Evolutionary conservation across 2,888 invertebrate genomes (phyloP).

Genomic region (Odontothrips loti): DNA sequence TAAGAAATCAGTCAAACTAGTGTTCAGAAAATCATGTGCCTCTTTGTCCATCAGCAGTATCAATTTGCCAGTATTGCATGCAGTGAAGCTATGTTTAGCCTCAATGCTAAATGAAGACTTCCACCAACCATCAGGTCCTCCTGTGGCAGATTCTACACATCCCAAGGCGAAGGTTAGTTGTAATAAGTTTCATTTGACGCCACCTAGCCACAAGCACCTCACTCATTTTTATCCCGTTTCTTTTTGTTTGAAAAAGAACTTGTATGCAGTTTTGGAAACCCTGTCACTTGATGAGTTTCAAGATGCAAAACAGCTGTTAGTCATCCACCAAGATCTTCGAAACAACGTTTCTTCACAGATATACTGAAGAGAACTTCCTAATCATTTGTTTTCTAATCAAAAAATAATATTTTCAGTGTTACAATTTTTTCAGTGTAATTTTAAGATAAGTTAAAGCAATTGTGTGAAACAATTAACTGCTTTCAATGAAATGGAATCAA

Average conservation of each 20-base stretch:
- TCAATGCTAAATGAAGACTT: background rate
- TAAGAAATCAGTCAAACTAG: background rate
- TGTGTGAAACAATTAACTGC: too few species aligned
- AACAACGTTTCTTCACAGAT: background rate
- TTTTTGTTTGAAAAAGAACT: background rate
- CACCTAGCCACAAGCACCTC: background rate
- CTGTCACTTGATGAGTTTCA: background rate
- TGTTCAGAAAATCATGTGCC: background rate
- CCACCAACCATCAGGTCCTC: background rate
- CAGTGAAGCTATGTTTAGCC: background rate
- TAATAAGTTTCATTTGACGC: too few species aligned
- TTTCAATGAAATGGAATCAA: too few species aligned
- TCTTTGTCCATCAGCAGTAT: background rate
- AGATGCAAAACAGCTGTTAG: background rate
- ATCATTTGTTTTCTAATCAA: background rate
- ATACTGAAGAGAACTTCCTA: background rate
- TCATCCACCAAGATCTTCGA: constrained; percentile 8
- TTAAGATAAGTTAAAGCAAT: too few species aligned
- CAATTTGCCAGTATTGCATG: background rate
- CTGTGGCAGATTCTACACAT: background rate
- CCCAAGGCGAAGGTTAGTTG: background rate
- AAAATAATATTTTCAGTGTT: too few species aligned
- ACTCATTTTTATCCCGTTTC: background rate
- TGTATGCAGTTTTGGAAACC: background rate
- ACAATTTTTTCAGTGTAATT: too few species aligned